Conservation (phyloP, 2,888 invertebrate species). For the Tetheella fluctuosa region DNA sequence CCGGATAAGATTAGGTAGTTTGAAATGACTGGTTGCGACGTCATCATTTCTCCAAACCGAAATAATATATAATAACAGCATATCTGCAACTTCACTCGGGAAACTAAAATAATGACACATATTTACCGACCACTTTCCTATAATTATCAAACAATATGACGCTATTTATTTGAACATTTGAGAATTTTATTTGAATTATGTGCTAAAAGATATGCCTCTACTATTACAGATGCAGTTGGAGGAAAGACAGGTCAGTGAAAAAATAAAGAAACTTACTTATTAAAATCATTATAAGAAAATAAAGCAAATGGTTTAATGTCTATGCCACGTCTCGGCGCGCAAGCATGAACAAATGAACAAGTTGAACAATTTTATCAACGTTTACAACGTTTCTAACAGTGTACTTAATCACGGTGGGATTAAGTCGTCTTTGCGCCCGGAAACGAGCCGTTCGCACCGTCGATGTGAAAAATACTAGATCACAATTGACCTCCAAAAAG, state of each 20-base stretch:
- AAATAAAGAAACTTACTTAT: neutral
- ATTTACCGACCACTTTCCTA: no score
- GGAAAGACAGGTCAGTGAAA: neutral
- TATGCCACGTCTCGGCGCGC: neutral
- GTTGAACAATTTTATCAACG: constrained; percentile 28
- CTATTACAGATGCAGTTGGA: neutral
- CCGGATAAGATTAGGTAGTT: no score
- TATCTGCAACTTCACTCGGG: no score
- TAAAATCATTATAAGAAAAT: constrained; percentile 4
- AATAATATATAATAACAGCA: no score
- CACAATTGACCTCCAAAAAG: neutral
- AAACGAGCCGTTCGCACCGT: constrained; percentile 49
- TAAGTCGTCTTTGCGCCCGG: constrained; percentile 38
- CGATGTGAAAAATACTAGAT: constrained; percentile 26
- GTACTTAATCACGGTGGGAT: constrained; percentile 48
- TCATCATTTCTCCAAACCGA: no score
- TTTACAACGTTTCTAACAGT: constrained; percentile 31
- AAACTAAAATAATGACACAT: no score
- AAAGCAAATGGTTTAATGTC: neutral
- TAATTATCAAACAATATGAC: no score
- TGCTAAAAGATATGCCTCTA: no score
- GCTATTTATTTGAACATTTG: no score
- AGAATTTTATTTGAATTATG: no score
- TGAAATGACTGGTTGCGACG: no score
- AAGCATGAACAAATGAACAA: constrained; percentile 6